Conservation (phyloP, 2,888 invertebrate genomes). For the Erebia ligea region DNA sequence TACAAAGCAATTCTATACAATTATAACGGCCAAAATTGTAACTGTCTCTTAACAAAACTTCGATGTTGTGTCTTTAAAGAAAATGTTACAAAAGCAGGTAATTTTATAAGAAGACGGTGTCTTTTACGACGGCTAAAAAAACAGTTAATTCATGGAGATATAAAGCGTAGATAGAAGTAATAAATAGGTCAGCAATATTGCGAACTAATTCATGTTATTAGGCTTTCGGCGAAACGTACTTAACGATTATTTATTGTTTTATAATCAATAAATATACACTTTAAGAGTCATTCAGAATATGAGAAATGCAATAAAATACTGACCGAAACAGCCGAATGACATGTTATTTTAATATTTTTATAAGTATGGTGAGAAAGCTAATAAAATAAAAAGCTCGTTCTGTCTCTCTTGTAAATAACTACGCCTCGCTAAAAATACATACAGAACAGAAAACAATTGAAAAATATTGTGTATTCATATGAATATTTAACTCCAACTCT, state of each 20-base stretch:
- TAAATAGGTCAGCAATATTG: constrained; percentile 75
- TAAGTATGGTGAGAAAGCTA: not conserved
- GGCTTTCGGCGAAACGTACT: constrained; percentile 65
- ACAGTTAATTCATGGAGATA: constrained; percentile 67
- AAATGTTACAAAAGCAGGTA: constrained; percentile 76
- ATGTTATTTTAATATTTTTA: not conserved
- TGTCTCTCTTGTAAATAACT: not conserved
- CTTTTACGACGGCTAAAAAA: constrained; percentile 57
- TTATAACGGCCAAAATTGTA: constrained; percentile 83
- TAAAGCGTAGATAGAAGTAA: constrained; percentile 63
- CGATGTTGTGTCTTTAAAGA: constrained; percentile 62
- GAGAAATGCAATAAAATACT: not conserved
- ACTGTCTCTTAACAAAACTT: constrained; percentile 77
- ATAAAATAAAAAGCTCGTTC: not conserved
- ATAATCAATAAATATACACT: constrained; percentile 60
- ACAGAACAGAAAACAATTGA: constrained; percentile 11
- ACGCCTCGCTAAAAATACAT: not conserved
- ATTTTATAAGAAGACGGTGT: constrained; percentile 68
- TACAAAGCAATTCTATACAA: constrained; percentile 81
- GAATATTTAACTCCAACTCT: not conserved
- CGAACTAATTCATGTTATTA: constrained; percentile 66
- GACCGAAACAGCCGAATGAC: constrained; percentile 3
- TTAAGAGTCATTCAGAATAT: constrained; percentile 1
- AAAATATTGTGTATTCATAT: not conserved
- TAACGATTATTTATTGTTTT: constrained; percentile 73